Evolutionary conservation across 2,888 invertebrate genomes (phyloP).

Genomic region (Drosophila recens): DNA sequence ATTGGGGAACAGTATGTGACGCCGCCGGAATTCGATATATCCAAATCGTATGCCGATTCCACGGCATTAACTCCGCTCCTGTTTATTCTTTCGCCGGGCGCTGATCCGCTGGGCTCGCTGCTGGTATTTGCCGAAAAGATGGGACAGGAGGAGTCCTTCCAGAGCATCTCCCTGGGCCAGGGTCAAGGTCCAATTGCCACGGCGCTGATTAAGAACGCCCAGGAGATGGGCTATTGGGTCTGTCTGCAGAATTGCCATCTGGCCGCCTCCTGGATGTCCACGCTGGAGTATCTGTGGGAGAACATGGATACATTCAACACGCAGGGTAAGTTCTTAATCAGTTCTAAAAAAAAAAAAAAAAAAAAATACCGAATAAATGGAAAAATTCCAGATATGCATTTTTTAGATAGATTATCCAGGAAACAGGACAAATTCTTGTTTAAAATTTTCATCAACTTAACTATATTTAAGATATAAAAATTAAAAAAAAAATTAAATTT

Average conservation of each 20-base stretch:
- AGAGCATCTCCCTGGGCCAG: slow-evolving; percentile 94
- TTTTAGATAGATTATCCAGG: too few species aligned
- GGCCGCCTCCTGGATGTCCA: slow-evolving; percentile 96
- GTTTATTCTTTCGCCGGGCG: slow-evolving; percentile 95
- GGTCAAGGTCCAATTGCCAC: slow-evolving; percentile 95
- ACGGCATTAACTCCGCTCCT: slow-evolving; percentile 92
- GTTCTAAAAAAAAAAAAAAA: too few species aligned
- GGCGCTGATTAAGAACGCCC: slow-evolving; percentile 90
- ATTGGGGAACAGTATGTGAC: slow-evolving; percentile 93
- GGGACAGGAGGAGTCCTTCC: slow-evolving; percentile 90
- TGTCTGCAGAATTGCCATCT: slow-evolving; percentile 94
- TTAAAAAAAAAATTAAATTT: too few species aligned
- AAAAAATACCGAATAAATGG: too few species aligned
- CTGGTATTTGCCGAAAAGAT: slow-evolving; percentile 91
- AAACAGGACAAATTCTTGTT: too few species aligned
- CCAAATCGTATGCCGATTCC: slow-evolving; percentile 92
- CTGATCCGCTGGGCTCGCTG: slow-evolving; percentile 89
- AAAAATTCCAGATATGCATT: too few species aligned
- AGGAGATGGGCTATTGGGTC: slow-evolving; percentile 93
- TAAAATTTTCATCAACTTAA: too few species aligned
- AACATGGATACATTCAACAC: slow-evolving; percentile 89
- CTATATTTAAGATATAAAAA: too few species aligned
- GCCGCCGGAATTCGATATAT: slow-evolving; percentile 94
- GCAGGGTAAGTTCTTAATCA: slow-evolving; percentile 69
- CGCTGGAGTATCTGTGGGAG: slow-evolving; percentile 91